Evolutionary conservation across 2,888 invertebrate species (phyloP), one percentile per base, ranked within the genome.

Genomic region (Chesias legatella): DNA sequence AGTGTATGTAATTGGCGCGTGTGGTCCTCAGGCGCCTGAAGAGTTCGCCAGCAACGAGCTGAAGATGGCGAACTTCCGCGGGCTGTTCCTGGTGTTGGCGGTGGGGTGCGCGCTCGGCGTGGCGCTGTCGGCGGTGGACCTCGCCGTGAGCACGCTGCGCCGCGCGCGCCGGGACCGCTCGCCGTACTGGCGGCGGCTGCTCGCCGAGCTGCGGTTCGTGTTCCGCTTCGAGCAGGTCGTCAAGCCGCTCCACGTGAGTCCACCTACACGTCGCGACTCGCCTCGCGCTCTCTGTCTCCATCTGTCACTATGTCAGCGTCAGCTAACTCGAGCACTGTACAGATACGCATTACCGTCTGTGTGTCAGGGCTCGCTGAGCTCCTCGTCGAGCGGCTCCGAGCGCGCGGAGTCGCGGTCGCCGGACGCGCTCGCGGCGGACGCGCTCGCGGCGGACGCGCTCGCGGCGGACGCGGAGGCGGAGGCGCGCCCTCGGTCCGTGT

Each of bases 41-140:
- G 75, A 73, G 25, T 67, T 55, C 52, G 72, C 66, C 53, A 82
- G 70, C 57, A 58, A 55, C 67, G 79, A 64, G 79, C 89, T 56
- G 40, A 91, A 90, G 37, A 88, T 97, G 61, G 89, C 90, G 48
- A 96, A 96, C 77, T 94, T 95, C 24, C 92, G 93, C 51, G 95
- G 95, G 26, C 92, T 95, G 26, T 96, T 95, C 78, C 81, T 94
- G 40, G 94, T 95, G 48, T 83, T 95, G 45, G 90, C 91, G 33
- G 86, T 91, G 41, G 95, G 95, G 0, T 90, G 93, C 56, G 79
- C 85, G 30, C 67, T 93, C 33, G 93, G 93, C 29, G 80, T 92
- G 48, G 55, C 91, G 35, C 88, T 92, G 20, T 92, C 95, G 20
- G 88, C 93, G 52, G 69, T 91, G 23, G 95, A 96, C 81, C 71